phyloP scores from a whole-genome alignment of 2,888 invertebrate species.

The Ypsolopha sequella region DNA sequence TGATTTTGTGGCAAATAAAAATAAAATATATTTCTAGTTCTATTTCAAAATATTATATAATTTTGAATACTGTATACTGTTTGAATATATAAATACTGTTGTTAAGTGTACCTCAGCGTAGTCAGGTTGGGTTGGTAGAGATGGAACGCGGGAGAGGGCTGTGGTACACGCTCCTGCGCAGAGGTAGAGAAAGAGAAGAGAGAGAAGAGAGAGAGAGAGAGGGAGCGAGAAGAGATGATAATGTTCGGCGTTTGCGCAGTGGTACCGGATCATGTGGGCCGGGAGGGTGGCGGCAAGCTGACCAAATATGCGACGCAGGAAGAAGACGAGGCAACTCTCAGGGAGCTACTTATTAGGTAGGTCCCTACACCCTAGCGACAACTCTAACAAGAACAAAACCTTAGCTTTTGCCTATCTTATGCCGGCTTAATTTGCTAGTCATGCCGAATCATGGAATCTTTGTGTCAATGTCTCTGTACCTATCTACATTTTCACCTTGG shows the following conservation, averaged over 20 bases:
- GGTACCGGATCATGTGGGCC: conserved; percentile 68
- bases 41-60: too few species aligned
- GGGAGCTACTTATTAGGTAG: conserved; percentile 95
- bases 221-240: not conserved
- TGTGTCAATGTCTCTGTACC: conserved; percentile 22
- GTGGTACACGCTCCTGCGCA: not conserved
- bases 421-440: conserved; percentile 4
- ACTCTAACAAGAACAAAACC: not conserved
- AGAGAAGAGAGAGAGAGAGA: not conserved
- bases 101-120: not conserved
- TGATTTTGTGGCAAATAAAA: too few species aligned
- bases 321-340: conserved; percentile 94
- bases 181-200: not conserved
- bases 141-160: not conserved
- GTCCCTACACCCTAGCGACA: conserved; percentile 40
- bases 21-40: too few species aligned
- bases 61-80: too few species aligned
- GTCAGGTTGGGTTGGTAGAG: not conserved
- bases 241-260: conserved; percentile 53
- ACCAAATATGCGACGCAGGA: conserved; percentile 87
- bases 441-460: conserved; percentile 7
- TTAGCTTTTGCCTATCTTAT: conserved; percentile 1
- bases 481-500: conserved; percentile 32
- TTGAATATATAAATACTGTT: not conserved
- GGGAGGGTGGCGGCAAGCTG: conserved; percentile 72